Base-by-base conservation (phyloP, 2,797 vertebrate genomes). In the Etheostoma nigrum region DNA sequence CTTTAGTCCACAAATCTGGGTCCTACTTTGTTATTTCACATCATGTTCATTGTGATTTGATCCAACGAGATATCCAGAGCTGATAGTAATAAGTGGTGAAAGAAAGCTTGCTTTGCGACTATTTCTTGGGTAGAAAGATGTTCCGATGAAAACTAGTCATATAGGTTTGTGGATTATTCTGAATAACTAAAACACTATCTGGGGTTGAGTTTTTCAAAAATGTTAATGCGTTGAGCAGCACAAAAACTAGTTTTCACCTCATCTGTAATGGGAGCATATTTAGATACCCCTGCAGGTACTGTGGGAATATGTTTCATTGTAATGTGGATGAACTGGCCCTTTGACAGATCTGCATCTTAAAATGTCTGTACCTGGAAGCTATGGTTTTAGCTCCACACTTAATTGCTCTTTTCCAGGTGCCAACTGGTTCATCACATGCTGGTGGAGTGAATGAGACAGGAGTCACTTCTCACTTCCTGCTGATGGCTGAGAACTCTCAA, bases 311-410 rank as follows among this genome's bases (percentile, higher is more conserved):
- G 10, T 36, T 49, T 0, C 8, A 62, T 67, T 63, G 60, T 61
- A 33, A 70, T 63, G 8, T 61, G 51, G 61, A 30, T 44, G 42
- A 83, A 64, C 16, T 65, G 53, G 44, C 67, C 65, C 42, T 74
- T 72, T 79, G 77, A 75, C 23, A 52, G 23, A 52, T 54, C 53
- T 51, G 19, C 1, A 27, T 47, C 76, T 67, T 66, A 65, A 66
- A 52, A 71, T 23, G 59, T 4, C 11, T 70, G 21, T 16, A 80
- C 30, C 65, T 59, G 54, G 49, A 74, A 75, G 68, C 72, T 51
- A 13, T 18, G 42, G 27, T 59, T 72, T 68, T 30, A 59, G 13
- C 47, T 66, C 55, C 33, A 51, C 30, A 45, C n/a, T 19, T n/a
- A 54, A 55, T 12, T 52, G 69, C 65, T 71, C 51, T 47, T 10